Evolutionary conservation across 2,113 vertebrate species (phyloP).

Genomic region (Pterocles gutturalis): DNA sequence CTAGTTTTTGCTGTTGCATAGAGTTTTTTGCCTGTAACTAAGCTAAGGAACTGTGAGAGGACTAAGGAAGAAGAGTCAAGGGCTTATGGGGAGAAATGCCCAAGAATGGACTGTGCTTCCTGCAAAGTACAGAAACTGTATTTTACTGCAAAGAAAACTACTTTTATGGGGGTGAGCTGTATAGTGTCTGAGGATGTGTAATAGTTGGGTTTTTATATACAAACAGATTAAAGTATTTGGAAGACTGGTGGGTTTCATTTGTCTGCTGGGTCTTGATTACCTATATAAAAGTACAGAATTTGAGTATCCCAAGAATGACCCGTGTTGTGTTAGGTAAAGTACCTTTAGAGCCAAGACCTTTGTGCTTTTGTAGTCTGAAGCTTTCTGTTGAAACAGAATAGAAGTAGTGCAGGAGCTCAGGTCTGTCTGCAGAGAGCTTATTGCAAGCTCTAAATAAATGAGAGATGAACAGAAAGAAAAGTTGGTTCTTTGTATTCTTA

Average conservation of each 20-base stretch:
- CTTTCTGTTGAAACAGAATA: background rate
- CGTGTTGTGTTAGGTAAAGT: background rate
- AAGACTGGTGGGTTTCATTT: background rate
- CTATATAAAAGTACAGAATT: background rate
- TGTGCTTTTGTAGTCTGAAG: background rate
- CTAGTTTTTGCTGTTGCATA: background rate
- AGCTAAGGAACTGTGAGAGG: background rate
- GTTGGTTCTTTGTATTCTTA: background rate
- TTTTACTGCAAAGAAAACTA: background rate
- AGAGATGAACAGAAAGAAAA: background rate
- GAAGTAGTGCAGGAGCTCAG: background rate
- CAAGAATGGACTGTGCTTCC: background rate
- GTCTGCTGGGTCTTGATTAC: background rate
- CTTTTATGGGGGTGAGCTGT: accelerated
- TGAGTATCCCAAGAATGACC: background rate
- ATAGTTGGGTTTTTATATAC: accelerated
- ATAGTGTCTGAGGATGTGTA: accelerated
- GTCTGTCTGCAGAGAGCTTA: background rate
- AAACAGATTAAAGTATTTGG: background rate
- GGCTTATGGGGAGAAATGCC: background rate
- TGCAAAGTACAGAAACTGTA: too few species aligned
- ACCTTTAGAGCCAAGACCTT: background rate
- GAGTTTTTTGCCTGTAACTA: background rate
- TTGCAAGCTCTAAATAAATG: background rate
- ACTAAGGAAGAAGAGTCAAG: background rate